phyloP scores from a whole-genome alignment of 2,113 vertebrate species.

The Capreolus pygargus region DNA sequence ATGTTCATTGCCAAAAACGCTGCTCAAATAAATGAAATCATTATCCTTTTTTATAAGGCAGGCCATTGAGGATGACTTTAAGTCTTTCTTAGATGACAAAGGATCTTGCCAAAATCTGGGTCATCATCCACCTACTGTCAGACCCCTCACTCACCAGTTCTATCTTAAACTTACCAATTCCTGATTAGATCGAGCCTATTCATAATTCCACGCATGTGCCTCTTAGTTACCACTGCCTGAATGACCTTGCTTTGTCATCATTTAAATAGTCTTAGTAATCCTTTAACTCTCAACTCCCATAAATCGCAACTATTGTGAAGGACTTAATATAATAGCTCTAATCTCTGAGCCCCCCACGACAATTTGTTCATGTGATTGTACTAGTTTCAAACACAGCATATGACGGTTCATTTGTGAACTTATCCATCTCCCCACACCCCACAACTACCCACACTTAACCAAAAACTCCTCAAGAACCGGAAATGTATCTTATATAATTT shows the following conservation, averaged over 20 bases:
- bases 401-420: background rate
- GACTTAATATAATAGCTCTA: background rate
- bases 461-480: background rate
- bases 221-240: background rate
- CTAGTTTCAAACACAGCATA: background rate
- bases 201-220: background rate
- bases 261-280: background rate
- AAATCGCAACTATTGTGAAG: background rate
- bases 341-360: background rate
- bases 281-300: background rate
- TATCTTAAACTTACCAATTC: background rate
- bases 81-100: background rate
- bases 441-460: background rate
- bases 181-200: background rate
- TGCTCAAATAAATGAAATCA: slow-evolving; percentile 6
- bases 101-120: background rate
- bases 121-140: background rate
- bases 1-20: background rate
- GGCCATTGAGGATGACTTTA: background rate
- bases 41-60: slow-evolving; percentile 6
- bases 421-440: background rate
- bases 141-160: background rate
- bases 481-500: background rate
- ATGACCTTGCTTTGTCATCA: background rate
- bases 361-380: background rate